Conservation (phyloP, 2,888 invertebrate genomes). For the Holacanthella duospinosa region DNA sequence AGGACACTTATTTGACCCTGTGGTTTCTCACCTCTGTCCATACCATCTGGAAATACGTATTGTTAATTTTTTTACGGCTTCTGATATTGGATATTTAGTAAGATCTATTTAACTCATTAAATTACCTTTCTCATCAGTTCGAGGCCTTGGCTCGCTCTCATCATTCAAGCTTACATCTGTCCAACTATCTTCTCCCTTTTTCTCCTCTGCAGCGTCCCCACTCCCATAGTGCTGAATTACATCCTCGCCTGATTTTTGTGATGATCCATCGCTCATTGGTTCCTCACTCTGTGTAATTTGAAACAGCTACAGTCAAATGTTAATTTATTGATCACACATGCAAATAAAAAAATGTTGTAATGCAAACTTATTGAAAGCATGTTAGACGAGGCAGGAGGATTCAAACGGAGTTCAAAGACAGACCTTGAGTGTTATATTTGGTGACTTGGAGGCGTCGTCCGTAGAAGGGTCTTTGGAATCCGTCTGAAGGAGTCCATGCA, state of each 20-base stretch:
- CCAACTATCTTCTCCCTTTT: conserved; percentile 78
- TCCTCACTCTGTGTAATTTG: conserved; percentile 61
- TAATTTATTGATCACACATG: neutral
- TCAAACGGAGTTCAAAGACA: neutral
- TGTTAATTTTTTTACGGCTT: neutral
- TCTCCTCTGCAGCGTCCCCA: conserved; percentile 49
- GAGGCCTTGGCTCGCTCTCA: conserved; percentile 47
- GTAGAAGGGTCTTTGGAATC: conserved; percentile 10
- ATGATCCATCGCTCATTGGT: conserved; percentile 58
- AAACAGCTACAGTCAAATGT: too few relatives aligned
- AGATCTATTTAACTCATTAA: neutral
- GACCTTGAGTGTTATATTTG: conserved; percentile 36
- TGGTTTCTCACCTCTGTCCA: conserved; percentile 58
- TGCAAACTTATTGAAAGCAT: neutral
- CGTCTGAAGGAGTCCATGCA: conserved; percentile 1
- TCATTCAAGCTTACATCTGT: conserved; percentile 86
- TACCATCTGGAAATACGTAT: conserved; percentile 21
- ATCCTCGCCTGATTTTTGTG: conserved; percentile 36
- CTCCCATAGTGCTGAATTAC: conserved; percentile 27
- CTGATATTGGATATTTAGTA: neutral
- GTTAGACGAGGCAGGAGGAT: neutral
- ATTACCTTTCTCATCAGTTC: conserved; percentile 36
- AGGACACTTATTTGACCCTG: conserved; percentile 63
- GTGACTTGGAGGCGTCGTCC: conserved; percentile 34
- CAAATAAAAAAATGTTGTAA: neutral